Conservation (phyloP, 2,888 invertebrate genomes). For the Parnassius orleans region DNA sequence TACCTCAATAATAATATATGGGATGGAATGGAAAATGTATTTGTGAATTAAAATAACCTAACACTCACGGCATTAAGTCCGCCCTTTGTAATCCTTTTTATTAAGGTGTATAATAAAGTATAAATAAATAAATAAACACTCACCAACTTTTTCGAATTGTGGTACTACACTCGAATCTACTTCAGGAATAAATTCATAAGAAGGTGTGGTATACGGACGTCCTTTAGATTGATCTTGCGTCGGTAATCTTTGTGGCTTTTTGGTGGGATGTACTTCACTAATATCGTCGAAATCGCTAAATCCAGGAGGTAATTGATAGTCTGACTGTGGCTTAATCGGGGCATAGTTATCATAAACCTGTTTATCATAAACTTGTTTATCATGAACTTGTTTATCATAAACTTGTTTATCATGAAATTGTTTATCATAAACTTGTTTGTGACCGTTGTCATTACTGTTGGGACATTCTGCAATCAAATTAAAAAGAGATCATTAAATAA, state of each 20-base stretch:
- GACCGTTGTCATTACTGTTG: not conserved
- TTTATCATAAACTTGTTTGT: not conserved
- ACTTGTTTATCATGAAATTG: no score
- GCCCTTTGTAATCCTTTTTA: no score
- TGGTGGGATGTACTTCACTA: not conserved
- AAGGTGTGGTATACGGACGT: not conserved
- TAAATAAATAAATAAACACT: not conserved
- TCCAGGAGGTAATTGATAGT: not conserved
- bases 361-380: no score
- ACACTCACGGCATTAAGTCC: no score
- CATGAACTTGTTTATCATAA: no score
- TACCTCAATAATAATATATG: no score
- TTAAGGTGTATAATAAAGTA: no score
- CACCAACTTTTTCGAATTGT: conserved; percentile 14
- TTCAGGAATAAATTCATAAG: conserved; percentile 7
- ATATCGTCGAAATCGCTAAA: conserved; percentile 1
- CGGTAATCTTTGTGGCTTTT: not conserved
- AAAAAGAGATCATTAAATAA: not conserved
- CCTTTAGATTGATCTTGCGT: not conserved
- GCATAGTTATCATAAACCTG: not conserved
- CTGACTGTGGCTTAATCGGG: not conserved
- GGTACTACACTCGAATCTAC: conserved; percentile 7
- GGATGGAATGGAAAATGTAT: no score
- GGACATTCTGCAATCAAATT: conserved; percentile 22
- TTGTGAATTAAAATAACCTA: no score